phyloP scores from a whole-genome alignment of 1,140 invertebrate genomes.

The Wiebesia pumilae region DNA sequence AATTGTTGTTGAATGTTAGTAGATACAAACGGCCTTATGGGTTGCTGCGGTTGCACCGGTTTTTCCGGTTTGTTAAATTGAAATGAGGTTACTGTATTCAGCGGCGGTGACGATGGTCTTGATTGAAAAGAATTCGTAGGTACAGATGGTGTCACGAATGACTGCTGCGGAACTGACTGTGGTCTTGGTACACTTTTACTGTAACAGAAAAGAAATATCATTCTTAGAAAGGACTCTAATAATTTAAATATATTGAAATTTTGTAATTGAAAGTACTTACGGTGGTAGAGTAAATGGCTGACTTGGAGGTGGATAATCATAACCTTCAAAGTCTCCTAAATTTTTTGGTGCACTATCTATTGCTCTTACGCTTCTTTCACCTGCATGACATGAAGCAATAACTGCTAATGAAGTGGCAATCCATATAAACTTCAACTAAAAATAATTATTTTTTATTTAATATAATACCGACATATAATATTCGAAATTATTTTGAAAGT shows the following conservation, averaged over 20 bases:
- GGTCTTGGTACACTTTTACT: neutral
- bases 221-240: neutral
- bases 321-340: slow-evolving; percentile 61
- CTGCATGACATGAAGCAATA: slow-evolving; percentile 62
- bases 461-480: neutral
- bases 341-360: slow-evolving; percentile 58
- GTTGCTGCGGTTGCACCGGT: neutral
- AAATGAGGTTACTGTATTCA: neutral
- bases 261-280: slow-evolving; percentile 55
- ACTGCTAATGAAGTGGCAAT: slow-evolving; percentile 62
- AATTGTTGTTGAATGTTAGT: neutral
- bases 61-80: neutral
- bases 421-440: slow-evolving; percentile 65
- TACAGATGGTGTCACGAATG: neutral
- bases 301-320: slow-evolving; percentile 60
- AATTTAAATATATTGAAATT: neutral
- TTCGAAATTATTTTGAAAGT: neutral
- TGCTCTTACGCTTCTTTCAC: slow-evolving; percentile 61
- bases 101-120: slow-evolving; percentile 14
- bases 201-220: neutral
- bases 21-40: neutral
- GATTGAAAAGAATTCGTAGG: slow-evolving; percentile 29
- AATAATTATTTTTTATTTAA: slow-evolving; percentile 5
- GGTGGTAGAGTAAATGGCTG: slow-evolving; percentile 60
- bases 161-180: neutral